Evolutionary conservation across 2,888 invertebrate genomes (phyloP), one percentile per base, ranked within the genome.

Genomic region (Phyto melanocephala): DNA sequence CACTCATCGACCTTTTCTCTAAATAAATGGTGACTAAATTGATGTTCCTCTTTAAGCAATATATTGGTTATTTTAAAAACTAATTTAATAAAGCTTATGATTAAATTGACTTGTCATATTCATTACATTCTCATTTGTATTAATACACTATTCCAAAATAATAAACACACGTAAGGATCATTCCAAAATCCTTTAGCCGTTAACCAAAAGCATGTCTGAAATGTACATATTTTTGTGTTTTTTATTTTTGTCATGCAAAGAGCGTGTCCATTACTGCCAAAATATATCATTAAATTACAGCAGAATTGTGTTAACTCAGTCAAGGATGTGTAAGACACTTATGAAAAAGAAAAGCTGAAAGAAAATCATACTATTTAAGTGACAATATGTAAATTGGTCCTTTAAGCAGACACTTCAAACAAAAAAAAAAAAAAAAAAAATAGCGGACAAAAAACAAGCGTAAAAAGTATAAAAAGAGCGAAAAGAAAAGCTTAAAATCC

Each of bases 361-460:
- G 70, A 68, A 52, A 79, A 52, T 37, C 15, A 58, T 45, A 52
- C 35, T 28, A 28, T 28, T 28, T 24, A 74, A 74, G 72, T 74
- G 72, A 79, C 72, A 79, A 79, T 74, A 79, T 79, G 79, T 74
- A 74, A 79, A 79, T 79, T 79, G 67, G 79, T 74, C 52, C 67
- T 74, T 71, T 60, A 67, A 74, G 67, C 72, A 72, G 52, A 74
- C 60, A 68, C 60, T 60, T 79, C 52, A 56, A 40, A 52, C 20
- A 62, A 35, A 24, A 47, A 47, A 35, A 58, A 2, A 20, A 47
- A 17, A 56, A 45, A 5, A 67, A 52, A 40, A 58, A 33, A 62
- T 52, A 65, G 56, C 67, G 35, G 58, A 78, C 13, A 37, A 65
- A 50, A 65, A 50, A 11, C 1, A 42, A 17, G 15, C 40, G 6